Evolutionary conservation across 2,797 vertebrate genomes (phyloP), one percentile per base, ranked within the genome.

Genomic region (Lacerta bilineata): DNA sequence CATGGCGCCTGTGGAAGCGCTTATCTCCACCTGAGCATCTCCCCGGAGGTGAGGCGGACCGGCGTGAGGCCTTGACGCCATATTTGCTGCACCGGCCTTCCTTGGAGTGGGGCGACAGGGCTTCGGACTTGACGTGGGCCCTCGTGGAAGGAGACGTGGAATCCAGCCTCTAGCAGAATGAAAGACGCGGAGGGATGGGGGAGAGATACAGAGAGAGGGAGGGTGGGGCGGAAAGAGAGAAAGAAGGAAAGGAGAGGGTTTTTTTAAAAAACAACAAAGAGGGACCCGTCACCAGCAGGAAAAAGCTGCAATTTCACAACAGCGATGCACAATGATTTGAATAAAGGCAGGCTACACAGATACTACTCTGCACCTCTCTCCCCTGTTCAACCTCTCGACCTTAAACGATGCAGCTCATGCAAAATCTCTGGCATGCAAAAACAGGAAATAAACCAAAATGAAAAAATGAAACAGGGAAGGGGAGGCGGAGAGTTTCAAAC

Each of bases 331-430:
- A 95, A 80, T 89, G 77, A 81, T 95, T 55, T 92, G 93, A 94
- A 95, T 96, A 95, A 78, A 96, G 93, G 96, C 96, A 96, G 94
- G 94, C 95, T 96, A 96, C 96, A 96, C 95, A 95, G 95, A 95
- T 89, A 91, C 96, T 96, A 96, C 91, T 94, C 95, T 95, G 91
- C 93, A 92, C 92, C 90, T 91, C 91, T 91, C 93, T n/a, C 76
- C 89, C 85, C 85, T 87, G 81, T 83, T 91, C 94, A 95, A 95
- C 94, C 95, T 97, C 96, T 96, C 97, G 98, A 98, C 98, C 98
- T 99, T 98, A 86, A 98, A 99, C 98, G 98, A 98, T 98, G 98
- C 98, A 98, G 98, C 97, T 97, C 99, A 99, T 99, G 99, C 99
- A 99, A 98, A 61, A 98, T 98, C 98, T 98, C 96, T 96, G 84